Evolutionary conservation across 1,140 invertebrate species (phyloP).

Genomic region (Adoxophyes honmai): DNA sequence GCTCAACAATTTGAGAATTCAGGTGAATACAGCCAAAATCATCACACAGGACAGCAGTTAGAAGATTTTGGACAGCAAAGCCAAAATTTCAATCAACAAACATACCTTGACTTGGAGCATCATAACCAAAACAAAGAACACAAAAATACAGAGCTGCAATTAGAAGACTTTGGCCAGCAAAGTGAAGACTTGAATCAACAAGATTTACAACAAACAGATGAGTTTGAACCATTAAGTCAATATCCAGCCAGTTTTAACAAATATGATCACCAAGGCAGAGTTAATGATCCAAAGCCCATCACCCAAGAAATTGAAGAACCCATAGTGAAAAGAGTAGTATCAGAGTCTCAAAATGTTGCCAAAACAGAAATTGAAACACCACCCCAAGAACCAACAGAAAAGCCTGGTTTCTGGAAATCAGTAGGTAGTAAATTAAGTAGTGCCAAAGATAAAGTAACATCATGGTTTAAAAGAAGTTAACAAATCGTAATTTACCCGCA

Average conservation of each 20-base stretch:
- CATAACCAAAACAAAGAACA: constrained; percentile 24
- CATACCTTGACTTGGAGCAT: constrained; percentile 25
- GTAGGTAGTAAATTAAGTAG: constrained; percentile 74
- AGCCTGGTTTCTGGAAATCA: constrained; percentile 77
- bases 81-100: constrained; percentile 20
- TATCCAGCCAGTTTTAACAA: neutral
- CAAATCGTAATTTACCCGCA: constrained; percentile 14
- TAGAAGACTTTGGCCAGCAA: constrained; percentile 26
- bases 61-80: constrained; percentile 29
- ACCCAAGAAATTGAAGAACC: neutral
- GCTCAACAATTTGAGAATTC: constrained; percentile 22
- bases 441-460: constrained; percentile 75
- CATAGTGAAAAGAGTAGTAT: too few species aligned
- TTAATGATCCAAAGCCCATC: neutral
- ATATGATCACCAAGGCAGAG: neutral
- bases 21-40: constrained; percentile 22
- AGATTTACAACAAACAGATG: neutral
- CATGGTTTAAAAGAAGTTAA: constrained; percentile 67
- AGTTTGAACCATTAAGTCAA: neutral
- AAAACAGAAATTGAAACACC: neutral
- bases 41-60: constrained; percentile 25
- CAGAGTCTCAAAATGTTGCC: neutral
- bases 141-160: constrained; percentile 16
- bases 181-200: constrained; percentile 21
- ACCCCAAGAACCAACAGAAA: constrained; percentile 39